These are phyloP conservation scores for Sclerurus mexicanus DNA, from an alignment of 2,113 vertebrate species.

Conservation along the genomic window DNA sequence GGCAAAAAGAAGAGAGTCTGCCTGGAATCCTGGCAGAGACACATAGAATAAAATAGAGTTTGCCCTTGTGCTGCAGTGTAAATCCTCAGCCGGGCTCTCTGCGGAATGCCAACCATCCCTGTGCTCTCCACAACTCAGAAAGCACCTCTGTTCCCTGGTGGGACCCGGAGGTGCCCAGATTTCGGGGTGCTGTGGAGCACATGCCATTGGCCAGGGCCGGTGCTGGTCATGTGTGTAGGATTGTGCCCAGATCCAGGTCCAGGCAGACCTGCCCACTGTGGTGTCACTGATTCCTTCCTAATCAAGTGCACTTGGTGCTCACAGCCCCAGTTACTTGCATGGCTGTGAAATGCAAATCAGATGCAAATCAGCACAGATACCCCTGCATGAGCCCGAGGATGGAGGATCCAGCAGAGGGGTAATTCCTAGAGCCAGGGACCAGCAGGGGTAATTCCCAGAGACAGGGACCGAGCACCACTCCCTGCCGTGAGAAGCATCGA, in stretches of 20 bases:
- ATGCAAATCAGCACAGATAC: not conserved
- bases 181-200: not conserved
- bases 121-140: not conserved
- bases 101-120: not conserved
- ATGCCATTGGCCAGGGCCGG: not conserved
- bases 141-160: not conserved
- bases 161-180: not conserved
- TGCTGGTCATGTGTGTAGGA: fast-evolving
- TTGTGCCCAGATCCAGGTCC: not conserved
- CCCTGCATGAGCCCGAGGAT: not conserved
- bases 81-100: not conserved
- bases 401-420: fast-evolving
- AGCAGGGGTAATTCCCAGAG: not conserved
- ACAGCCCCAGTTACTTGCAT: not conserved
- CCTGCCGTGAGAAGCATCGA: fast-evolving
- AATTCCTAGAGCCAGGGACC: not conserved
- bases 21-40: not conserved
- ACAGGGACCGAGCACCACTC: not conserved
- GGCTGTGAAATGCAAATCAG: not conserved
- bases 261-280: not conserved
- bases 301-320: not conserved
- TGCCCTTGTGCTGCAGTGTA: not conserved
- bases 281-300: not conserved
- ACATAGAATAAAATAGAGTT: not conserved
- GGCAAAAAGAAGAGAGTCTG: not conserved